Percentiles rank a stretch among this genome's conserved stretches.
These are phyloP conservation scores for Campylorhamphus procurvoides DNA, from an alignment of 2,113 vertebrate species.

Conservation along the genomic window DNA sequence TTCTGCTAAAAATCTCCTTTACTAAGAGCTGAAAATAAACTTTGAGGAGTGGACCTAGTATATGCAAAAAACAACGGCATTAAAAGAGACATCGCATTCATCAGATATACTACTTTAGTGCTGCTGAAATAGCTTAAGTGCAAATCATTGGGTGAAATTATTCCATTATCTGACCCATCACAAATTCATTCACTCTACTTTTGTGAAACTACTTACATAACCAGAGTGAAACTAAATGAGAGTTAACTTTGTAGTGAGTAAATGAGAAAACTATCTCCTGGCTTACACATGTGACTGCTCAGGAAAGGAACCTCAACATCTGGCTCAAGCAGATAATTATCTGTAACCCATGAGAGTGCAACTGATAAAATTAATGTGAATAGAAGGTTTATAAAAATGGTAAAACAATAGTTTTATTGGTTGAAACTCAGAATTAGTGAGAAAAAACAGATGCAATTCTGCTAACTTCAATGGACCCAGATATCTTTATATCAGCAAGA, in stretches of 20 bases:
- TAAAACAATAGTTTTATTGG: background rate
- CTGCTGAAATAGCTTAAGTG: background rate
- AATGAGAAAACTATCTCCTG: background rate
- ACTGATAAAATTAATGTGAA: background rate
- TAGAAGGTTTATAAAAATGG: background rate
- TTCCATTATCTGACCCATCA: background rate
- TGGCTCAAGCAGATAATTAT: background rate
- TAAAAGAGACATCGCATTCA: background rate
- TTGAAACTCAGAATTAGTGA: background rate
- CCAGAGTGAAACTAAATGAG: background rate
- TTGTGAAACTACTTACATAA: background rate
- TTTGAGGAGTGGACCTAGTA: background rate
- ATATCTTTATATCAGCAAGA: background rate
- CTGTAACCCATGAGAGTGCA: background rate
- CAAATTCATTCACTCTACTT: background rate
- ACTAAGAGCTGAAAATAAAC: background rate
- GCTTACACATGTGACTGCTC: fast-evolving
- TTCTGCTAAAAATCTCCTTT: background rate
- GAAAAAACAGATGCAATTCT: background rate
- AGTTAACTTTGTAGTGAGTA: background rate
- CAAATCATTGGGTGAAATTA: background rate
- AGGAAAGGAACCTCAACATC: background rate
- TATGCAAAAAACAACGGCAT: background rate
- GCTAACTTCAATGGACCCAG: background rate
- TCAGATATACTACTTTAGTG: background rate